phyloP scores from a whole-genome alignment of 2,797 vertebrate species.

The Malurus leucopterus region DNA sequence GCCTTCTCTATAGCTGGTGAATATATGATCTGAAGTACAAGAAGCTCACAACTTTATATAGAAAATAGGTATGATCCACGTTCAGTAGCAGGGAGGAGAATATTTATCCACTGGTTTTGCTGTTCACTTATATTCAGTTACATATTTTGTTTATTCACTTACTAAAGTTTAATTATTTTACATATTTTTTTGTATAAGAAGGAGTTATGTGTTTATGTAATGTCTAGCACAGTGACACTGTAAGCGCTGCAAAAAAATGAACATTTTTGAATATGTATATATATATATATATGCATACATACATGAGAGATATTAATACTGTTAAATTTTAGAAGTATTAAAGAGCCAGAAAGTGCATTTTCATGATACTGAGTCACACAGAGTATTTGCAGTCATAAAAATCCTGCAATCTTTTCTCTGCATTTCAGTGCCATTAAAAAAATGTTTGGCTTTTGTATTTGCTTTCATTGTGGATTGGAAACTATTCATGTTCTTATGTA shows the following conservation, averaged over 20 bases:
- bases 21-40: background rate
- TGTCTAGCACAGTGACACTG: background rate
- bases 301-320: background rate
- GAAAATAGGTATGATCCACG: background rate
- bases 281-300: background rate
- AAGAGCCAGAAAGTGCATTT: background rate
- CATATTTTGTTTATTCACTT: background rate
- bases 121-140: background rate
- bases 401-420: background rate
- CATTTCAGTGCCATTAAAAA: background rate
- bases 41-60: background rate
- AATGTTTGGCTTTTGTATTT: background rate
- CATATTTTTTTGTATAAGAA: background rate
- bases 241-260: background rate
- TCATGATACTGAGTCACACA: background rate
- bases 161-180: background rate
- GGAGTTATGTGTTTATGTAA: background rate
- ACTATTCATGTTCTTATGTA: background rate
- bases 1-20: background rate
- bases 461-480: background rate
- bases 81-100: background rate
- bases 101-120: background rate
- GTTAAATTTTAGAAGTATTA: background rate
- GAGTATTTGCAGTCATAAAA: background rate
- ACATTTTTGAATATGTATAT: background rate